Evolutionary conservation across 2,113 vertebrate genomes (phyloP), one percentile per base, ranked within the genome.

Genomic region (Erpornis zantholeuca): DNA sequence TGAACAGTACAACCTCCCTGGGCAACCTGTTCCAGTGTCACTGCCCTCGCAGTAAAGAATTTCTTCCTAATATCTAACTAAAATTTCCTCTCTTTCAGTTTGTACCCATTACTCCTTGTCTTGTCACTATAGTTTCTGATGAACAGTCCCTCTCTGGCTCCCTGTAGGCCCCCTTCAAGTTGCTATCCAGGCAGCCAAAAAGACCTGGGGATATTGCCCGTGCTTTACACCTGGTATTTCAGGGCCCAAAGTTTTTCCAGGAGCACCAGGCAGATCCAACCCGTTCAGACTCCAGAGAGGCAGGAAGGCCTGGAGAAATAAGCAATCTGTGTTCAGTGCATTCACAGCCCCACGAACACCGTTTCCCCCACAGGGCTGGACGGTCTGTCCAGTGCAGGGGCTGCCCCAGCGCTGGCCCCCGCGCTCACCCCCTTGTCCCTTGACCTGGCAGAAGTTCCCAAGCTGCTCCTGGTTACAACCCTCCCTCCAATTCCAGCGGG

Each of bases 311-410:
- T 50, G 15, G 17, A 57, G 79, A 84, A 68, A 60, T 1, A 36
- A 52, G 64, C 82, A 12, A 2, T 16, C 11, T 13, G 4, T 17
- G 44, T 12, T 24, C 50, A 10, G 84, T 3, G 44, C 44, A 5
- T 20, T 27, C 47, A 31, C 57, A 49, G 36, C 31, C 49, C 49
- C 42, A 6, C 0, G 9, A 40, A 29, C 3, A 36, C 25, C 5
- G 6, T 10, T 61, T 22, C 65, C 12, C 0, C 3, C 5, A 1
- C 54, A 11, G 2, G 8, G 24, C 2, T 2, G 3, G 65, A 11
- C 11, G 4, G 12, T 1, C 27, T 1, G 17, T 10, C 1, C 4
- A 17, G 12, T 2, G 5, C 50, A 12, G 12, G 23, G 31, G 27
- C 75, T 52, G 52, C 10, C 6, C 35, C 68, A 36, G 0, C 3